A percentile compares a stretch with the other conserved stretches of the same genome.
Evolutionary conservation across 2,113 vertebrate genomes (phyloP).

Genomic region (Bubalus kerabau): DNA sequence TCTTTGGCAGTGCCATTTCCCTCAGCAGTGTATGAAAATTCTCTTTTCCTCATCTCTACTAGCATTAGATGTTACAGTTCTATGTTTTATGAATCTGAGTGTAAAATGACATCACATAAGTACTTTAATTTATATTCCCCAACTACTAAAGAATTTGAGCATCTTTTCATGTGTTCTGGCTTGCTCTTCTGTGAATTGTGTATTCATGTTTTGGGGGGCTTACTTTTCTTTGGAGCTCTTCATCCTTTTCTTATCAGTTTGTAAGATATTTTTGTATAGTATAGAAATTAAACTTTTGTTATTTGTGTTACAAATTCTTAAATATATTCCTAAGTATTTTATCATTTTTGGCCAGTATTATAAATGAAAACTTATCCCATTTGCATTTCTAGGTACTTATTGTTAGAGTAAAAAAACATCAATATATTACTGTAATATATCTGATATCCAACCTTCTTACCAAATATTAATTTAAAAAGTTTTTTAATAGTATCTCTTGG

Average conservation of each 20-base stretch:
- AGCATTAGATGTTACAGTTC: neutral
- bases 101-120: neutral
- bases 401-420: neutral
- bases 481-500: neutral
- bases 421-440: neutral
- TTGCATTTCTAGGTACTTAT: slow-evolving; percentile 18
- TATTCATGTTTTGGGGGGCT: neutral
- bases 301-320: neutral
- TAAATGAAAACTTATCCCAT: neutral
- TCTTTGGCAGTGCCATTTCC: neutral
- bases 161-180: neutral
- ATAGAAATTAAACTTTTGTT: slow-evolving; percentile 5
- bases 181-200: neutral
- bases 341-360: neutral
- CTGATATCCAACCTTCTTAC: neutral
- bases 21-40: neutral
- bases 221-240: neutral
- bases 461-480: slow-evolving; percentile 12
- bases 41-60: neutral
- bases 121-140: neutral
- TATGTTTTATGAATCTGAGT: slow-evolving; percentile 8
- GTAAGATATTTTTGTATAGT: neutral
- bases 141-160: neutral
- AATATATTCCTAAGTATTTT: slow-evolving; percentile 36
- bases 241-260: neutral